phyloP scores from a whole-genome alignment of 37 sponge, comb jelly and placozoan species.

The Ianthella basta region DNA sequence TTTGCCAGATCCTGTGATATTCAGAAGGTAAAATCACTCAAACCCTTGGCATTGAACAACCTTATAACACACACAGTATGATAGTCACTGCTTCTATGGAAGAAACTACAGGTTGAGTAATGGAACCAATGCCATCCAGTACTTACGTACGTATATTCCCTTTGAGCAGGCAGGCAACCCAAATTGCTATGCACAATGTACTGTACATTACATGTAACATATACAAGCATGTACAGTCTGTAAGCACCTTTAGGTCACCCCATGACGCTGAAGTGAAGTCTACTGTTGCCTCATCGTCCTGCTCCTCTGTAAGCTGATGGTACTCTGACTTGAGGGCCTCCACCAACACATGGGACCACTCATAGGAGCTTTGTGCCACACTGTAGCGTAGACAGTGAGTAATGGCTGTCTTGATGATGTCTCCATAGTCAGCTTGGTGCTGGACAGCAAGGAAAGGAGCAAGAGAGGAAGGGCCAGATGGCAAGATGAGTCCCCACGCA shows the following conservation, averaged over 20 bases:
- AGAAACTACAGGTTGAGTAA: no score
- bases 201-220: no score
- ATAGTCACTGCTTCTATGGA: no score
- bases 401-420: constrained; percentile 72
- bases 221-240: no score
- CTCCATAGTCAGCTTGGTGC: constrained; percentile 81
- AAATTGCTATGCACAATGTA: no score
- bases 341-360: constrained; percentile 42
- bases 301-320: background rate
- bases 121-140: no score
- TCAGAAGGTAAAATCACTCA: background rate
- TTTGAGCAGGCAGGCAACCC: no score
- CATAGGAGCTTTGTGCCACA: constrained; percentile 28
- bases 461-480: background rate
- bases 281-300: background rate
- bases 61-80: background rate
- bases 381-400: constrained; percentile 45
- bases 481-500: background rate
- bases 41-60: background rate
- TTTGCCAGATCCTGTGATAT: constrained; percentile 69
- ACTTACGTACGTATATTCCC: no score
- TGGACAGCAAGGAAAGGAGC: background rate
- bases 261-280: constrained; percentile 50
- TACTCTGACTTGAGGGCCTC: constrained; percentile 15
- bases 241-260: constrained; percentile 63